Evolutionary conservation across 2,888 invertebrate species (phyloP).

Genomic region (Carcina quercana): DNA sequence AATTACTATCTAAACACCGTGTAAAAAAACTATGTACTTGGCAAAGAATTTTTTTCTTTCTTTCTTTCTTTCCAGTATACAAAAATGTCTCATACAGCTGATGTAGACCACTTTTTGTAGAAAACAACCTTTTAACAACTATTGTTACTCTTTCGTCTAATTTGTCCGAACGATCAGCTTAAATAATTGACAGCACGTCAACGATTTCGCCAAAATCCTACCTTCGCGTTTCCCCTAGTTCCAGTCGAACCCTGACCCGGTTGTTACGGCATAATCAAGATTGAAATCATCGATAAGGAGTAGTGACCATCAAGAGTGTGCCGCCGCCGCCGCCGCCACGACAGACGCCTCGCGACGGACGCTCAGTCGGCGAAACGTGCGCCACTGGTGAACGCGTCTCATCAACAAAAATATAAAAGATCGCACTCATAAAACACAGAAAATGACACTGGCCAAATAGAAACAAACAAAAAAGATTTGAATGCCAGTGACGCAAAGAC

Average conservation of each 20-base stretch:
- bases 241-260: slow-evolving; percentile 60
- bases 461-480: slow-evolving; percentile 26
- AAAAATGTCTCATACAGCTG: too few relatives aligned
- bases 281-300: slow-evolving; percentile 63
- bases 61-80: too few relatives aligned
- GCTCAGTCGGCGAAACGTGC: slow-evolving; percentile 55
- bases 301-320: slow-evolving; percentile 52
- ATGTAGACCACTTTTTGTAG: too few relatives aligned
- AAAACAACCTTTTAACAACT: too few relatives aligned
- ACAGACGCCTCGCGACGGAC: slow-evolving; percentile 29
- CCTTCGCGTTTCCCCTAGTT: slow-evolving; percentile 16
- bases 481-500: slow-evolving; percentile 10
- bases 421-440: slow-evolving; percentile 22
- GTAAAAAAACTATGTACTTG: too few relatives aligned
- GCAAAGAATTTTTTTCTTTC: too few relatives aligned
- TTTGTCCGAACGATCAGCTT: too few relatives aligned
- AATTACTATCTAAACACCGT: too few relatives aligned
- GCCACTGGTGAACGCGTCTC: slow-evolving; percentile 37
- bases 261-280: slow-evolving; percentile 58
- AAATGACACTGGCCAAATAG: slow-evolving; percentile 31
- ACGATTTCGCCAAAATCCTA: too few relatives aligned
- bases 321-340: slow-evolving; percentile 1
- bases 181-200: too few relatives aligned
- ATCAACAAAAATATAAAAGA: background rate
- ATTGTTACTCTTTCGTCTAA: too few relatives aligned